These are phyloP conservation scores for Ariolimax columbianus DNA, from an alignment of 2,888 invertebrate genomes.

Conservation along the genomic window DNA sequence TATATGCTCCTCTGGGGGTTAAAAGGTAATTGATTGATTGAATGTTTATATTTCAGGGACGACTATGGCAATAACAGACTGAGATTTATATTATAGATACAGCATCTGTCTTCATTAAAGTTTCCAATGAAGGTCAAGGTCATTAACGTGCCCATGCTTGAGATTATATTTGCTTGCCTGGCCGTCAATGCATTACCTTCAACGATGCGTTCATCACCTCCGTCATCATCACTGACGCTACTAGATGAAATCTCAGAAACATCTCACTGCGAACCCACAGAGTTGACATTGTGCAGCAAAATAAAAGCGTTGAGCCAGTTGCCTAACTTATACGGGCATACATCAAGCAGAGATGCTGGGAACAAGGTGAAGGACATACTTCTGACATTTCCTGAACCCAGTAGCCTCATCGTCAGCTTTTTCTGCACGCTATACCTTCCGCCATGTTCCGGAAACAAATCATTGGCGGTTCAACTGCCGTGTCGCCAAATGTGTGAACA, in stretches of 20 bases:
- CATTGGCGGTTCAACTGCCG: background rate
- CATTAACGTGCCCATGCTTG: background rate
- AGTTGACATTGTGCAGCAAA: background rate
- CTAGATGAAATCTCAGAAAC: background rate
- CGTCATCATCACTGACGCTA: background rate
- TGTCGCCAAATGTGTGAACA: conserved; percentile 1
- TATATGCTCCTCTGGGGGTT: too few relatives aligned
- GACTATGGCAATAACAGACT: background rate
- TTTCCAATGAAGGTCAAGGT: background rate
- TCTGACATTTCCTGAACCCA: background rate
- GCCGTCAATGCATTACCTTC: background rate
- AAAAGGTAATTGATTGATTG: too few relatives aligned
- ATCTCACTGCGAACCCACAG: background rate
- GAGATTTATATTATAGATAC: background rate
- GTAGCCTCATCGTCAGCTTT: background rate
- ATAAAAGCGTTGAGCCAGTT: background rate
- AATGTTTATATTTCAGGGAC: background rate
- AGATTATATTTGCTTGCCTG: background rate
- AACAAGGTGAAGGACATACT: background rate
- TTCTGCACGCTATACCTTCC: conserved; percentile 15
- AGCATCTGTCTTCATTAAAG: background rate
- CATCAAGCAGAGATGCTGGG: background rate
- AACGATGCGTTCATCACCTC: background rate
- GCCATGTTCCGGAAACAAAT: background rate
- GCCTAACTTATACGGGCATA: background rate